Conservation (phyloP, 2,797 vertebrate genomes). For the Myripristis jacobus region DNA sequence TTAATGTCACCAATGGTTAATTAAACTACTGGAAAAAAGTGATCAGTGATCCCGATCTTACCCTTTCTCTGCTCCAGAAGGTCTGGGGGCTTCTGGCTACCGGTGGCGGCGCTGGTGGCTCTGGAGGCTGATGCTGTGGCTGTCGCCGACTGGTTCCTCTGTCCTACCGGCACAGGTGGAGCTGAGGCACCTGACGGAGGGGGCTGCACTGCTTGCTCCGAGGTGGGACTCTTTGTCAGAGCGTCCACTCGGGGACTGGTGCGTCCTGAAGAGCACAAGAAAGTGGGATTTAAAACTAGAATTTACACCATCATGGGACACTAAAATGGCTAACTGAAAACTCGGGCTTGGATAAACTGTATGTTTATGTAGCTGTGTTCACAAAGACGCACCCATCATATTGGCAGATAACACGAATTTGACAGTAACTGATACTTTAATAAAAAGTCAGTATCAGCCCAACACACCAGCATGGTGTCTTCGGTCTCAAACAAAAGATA, state of each 20-base stretch:
- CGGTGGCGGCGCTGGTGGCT: slow-evolving; percentile 73
- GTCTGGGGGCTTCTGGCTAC: slow-evolving; percentile 89
- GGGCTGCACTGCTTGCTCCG: slow-evolving; percentile 88
- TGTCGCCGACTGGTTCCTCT: slow-evolving; percentile 81
- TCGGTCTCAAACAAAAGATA: too few relatives aligned
- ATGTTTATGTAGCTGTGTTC: too few relatives aligned
- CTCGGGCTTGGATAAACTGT: too few relatives aligned
- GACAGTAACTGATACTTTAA: too few relatives aligned
- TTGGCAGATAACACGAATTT: too few relatives aligned
- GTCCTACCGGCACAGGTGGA: slow-evolving; percentile 82
- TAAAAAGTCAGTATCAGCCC: too few relatives aligned
- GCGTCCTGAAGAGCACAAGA: slow-evolving; percentile 78
- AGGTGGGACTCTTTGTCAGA: slow-evolving; percentile 85
- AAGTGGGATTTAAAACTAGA: neutral
- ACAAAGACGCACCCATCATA: too few relatives aligned
- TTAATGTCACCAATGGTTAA: too few relatives aligned
- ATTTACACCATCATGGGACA: too few relatives aligned
- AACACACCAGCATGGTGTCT: too few relatives aligned
- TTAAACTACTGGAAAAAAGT: too few relatives aligned
- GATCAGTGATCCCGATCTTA: slow-evolving; percentile 68
- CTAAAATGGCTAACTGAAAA: too few relatives aligned
- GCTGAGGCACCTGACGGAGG: slow-evolving; percentile 75
- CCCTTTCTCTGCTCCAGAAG: slow-evolving; percentile 91
- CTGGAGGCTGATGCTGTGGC: slow-evolving; percentile 64
- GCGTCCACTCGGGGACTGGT: slow-evolving; percentile 88